Conservation (phyloP, 2,797 vertebrate genomes). For the Parauchenoglanis punctatus region DNA sequence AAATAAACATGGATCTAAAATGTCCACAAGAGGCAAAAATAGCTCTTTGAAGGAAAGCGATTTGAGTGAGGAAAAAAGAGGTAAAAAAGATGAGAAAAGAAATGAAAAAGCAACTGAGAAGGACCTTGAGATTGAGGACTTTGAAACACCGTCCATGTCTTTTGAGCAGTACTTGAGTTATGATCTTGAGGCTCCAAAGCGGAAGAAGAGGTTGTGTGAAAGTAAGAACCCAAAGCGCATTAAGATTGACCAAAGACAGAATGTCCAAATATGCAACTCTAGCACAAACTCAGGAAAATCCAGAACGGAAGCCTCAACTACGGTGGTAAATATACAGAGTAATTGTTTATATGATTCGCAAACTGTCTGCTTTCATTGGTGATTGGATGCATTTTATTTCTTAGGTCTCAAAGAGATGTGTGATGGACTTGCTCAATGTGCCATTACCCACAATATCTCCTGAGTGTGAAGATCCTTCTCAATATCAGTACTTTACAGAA, state of each 20-base stretch:
- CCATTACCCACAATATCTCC: slow-evolving; percentile 78
- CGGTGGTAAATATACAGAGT: slow-evolving; percentile 53
- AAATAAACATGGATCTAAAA: not conserved
- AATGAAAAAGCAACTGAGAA: slow-evolving; percentile 52
- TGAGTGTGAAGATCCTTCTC: slow-evolving; percentile 69
- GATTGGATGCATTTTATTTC: not conserved
- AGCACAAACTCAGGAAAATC: slow-evolving; percentile 43
- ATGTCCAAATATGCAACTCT: slow-evolving; percentile 15
- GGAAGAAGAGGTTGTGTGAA: slow-evolving; percentile 58
- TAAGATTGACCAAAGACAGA: slow-evolving; percentile 56
- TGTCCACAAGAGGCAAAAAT: not conserved
- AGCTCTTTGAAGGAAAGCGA: slow-evolving; percentile 49
- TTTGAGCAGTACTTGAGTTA: slow-evolving; percentile 88
- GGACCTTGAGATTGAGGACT: slow-evolving; percentile 40
- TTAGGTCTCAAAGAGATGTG: slow-evolving; percentile 63
- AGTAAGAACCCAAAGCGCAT: slow-evolving; percentile 61
- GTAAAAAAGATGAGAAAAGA: slow-evolving; percentile 41
- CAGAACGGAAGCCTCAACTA: slow-evolving; percentile 32
- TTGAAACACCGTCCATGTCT: slow-evolving; percentile 74
- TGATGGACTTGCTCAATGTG: slow-evolving; percentile 79
- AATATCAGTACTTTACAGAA: slow-evolving; percentile 68
- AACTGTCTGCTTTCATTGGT: not conserved
- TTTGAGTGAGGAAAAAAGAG: slow-evolving; percentile 38
- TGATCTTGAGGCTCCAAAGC: slow-evolving; percentile 69
- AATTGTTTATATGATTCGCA: not conserved